phyloP scores from a whole-genome alignment of 2,113 vertebrate genomes.

The Capreolus pygargus region DNA sequence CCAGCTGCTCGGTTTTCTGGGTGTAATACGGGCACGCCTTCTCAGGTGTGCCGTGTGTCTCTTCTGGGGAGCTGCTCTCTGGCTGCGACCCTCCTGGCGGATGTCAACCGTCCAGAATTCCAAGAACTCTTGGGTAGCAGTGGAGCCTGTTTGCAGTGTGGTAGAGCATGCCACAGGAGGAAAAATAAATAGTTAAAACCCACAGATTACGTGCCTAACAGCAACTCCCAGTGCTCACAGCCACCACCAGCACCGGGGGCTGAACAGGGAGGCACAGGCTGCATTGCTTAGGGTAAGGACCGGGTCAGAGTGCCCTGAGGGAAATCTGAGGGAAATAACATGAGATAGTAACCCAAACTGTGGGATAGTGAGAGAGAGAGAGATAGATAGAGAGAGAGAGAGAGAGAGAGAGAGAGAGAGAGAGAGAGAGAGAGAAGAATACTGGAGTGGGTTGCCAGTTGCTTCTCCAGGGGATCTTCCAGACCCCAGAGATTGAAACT shows the following conservation, averaged over 20 bases:
- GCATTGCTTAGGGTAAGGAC: too few species aligned
- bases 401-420: too few species aligned
- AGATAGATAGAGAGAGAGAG: too few species aligned
- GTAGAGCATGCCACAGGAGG: background rate
- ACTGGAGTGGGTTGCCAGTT: background rate
- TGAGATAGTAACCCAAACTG: too few species aligned
- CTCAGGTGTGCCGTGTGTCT: background rate
- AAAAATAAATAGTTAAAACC: too few species aligned
- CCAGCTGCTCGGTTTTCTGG: background rate
- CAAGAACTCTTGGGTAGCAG: background rate
- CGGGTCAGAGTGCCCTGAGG: too few species aligned
- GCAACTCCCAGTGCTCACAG: too few species aligned
- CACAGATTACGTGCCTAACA: too few species aligned
- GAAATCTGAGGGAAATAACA: too few species aligned
- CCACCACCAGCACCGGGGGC: too few species aligned
- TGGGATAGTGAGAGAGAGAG: too few species aligned
- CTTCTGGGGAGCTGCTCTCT: background rate
- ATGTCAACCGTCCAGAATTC: background rate
- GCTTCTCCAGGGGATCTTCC: background rate
- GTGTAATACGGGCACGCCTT: fast-evolving
- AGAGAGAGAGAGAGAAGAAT: background rate
- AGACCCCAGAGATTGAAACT: background rate
- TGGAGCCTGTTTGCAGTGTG: background rate
- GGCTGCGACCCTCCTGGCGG: background rate
- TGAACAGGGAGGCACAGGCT: too few species aligned